Percentiles rank a stretch among this genome's conserved stretches.
These are phyloP conservation scores for Phragmatobia fuliginosa DNA, from an alignment of 2,888 invertebrate species.

Conservation along the genomic window DNA sequence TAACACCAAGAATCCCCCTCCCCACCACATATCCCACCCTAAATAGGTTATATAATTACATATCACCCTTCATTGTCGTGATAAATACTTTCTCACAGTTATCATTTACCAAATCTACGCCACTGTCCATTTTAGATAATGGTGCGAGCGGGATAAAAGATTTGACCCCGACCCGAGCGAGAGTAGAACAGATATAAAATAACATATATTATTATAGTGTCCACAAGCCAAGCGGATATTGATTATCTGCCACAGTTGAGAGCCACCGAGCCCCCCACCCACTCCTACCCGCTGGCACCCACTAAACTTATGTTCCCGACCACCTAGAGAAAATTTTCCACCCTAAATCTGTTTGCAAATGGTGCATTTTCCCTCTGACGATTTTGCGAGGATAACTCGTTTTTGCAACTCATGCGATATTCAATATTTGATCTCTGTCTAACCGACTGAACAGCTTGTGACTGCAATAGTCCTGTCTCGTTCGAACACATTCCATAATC, in stretches of 20 bases:
- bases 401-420: constrained; percentile 68
- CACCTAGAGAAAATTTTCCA: constrained; percentile 58
- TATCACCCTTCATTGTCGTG: constrained; percentile 85
- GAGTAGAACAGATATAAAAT: constrained; percentile 77
- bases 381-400: constrained; percentile 61
- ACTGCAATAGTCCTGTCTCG: constrained; percentile 81
- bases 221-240: constrained; percentile 88
- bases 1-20: constrained; percentile 55
- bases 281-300: constrained; percentile 52
- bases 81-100: constrained; percentile 87
- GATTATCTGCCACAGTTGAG: constrained; percentile 88
- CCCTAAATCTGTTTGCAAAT: constrained; percentile 60
- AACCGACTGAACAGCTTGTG: constrained; percentile 79
- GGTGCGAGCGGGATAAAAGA: constrained; percentile 73
- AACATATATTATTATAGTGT: constrained; percentile 87
- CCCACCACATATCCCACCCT: constrained; percentile 69
- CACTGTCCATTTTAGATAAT: constrained; percentile 87
- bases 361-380: constrained; percentile 64
- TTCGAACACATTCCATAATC: constrained; percentile 83
- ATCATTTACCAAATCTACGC: constrained; percentile 87
- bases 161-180: constrained; percentile 48
- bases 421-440: constrained; percentile 87
- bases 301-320: constrained; percentile 65
- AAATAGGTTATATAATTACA: constrained; percentile 85
- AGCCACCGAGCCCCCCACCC: constrained; percentile 80